phyloP scores from a whole-genome alignment of 2,113 vertebrate genomes.

The Tautogolabrus adspersus region DNA sequence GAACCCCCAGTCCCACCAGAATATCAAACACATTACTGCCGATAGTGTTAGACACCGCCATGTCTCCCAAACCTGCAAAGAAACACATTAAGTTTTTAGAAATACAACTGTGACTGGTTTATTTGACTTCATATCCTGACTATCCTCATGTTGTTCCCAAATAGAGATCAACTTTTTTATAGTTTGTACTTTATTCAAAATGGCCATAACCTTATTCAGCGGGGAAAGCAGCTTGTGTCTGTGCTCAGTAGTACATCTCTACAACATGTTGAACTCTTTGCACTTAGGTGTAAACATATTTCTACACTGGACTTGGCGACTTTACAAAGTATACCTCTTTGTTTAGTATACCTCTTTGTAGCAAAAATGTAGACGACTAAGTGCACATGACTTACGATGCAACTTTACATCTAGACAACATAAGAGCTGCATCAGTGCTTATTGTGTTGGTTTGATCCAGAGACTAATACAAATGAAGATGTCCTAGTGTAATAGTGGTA shows the following conservation, averaged over 20 bases:
- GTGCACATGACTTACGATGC: too few species aligned
- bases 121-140: background rate
- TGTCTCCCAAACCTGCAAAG: constrained; percentile 91
- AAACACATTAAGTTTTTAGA: background rate
- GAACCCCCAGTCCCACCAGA: constrained; percentile 94
- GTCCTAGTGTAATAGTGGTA: too few species aligned
- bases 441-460: too few species aligned
- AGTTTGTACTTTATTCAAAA: constrained; percentile 6
- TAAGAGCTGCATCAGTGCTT: too few species aligned
- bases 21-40: constrained; percentile 99
- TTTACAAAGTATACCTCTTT: background rate
- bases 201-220: constrained; percentile 23
- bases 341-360: background rate
- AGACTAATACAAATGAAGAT: too few species aligned
- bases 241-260: background rate
- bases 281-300: background rate
- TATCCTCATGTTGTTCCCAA: too few species aligned
- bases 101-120: background rate
- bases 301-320: background rate
- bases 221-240: background rate
- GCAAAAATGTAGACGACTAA: too few species aligned
- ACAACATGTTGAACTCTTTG: background rate
- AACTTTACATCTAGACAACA: too few species aligned
- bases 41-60: constrained; percentile 97
- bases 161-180: background rate